A percentile compares a stretch with the other conserved stretches of the same genome.
phyloP scores from a whole-genome alignment of 2,113 vertebrate species.

The Mirounga angustirostris region DNA sequence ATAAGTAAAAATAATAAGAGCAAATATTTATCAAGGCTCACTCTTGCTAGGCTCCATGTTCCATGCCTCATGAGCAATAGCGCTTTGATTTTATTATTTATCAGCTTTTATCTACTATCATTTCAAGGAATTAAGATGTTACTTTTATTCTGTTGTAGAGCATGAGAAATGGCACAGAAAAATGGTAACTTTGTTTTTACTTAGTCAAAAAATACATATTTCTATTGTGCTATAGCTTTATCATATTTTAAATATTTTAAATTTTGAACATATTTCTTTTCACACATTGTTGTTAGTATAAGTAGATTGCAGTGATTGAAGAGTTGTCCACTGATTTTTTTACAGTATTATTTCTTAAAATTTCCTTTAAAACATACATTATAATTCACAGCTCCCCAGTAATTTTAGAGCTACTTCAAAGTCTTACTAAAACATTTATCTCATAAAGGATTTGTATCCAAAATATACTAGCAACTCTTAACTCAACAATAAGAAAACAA shows the following conservation, averaged over 20 bases:
- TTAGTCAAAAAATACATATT: background rate
- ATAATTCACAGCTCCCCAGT: background rate
- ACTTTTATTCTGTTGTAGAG: background rate
- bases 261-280: background rate
- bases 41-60: background rate
- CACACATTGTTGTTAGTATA: background rate
- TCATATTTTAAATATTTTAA: background rate
- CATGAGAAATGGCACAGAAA: background rate
- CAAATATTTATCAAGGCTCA: background rate
- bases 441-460: background rate
- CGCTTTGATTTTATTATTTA: background rate
- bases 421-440: background rate
- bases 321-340: background rate
- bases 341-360: background rate
- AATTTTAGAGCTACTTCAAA: background rate
- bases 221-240: background rate
- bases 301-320: background rate
- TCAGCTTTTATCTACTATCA: background rate
- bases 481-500: background rate
- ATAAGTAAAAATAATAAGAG: slow-evolving; percentile 7
- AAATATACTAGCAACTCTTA: background rate
- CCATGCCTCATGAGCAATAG: background rate
- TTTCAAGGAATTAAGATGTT: background rate
- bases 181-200: background rate
- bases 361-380: background rate